These are phyloP conservation scores for Drosophila imparisetae DNA, from an alignment of 2,888 invertebrate genomes.

Conservation along the genomic window DNA sequence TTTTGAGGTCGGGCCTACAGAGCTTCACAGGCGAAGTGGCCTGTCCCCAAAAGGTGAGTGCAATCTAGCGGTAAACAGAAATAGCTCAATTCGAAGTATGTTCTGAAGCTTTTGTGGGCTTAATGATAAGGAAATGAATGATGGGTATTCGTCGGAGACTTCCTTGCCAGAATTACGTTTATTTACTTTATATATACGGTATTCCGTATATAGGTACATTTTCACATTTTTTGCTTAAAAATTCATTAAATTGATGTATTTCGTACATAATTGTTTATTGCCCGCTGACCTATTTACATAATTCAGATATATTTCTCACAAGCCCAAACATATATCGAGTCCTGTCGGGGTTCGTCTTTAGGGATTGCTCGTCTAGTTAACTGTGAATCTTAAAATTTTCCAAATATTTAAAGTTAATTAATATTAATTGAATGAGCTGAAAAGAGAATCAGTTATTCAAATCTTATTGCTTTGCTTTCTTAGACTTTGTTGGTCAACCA, in stretches of 20 bases:
- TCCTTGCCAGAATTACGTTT: background rate
- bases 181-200: background rate
- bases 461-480: accelerated
- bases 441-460: too few relatives aligned
- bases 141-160: constrained; percentile 16
- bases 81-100: constrained; percentile 59
- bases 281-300: background rate
- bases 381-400: too few relatives aligned
- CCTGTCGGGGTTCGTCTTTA: accelerated
- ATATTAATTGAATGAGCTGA: background rate
- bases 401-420: background rate
- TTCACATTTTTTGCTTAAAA: background rate
- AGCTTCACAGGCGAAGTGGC: constrained; percentile 12
- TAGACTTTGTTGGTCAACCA: background rate
- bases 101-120: constrained; percentile 41
- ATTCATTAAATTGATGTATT: background rate
- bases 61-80: constrained; percentile 63
- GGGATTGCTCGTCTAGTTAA: background rate
- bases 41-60: constrained; percentile 49
- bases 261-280: background rate
- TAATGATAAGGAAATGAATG: constrained; percentile 54
- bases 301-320: background rate
- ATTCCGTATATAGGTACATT: background rate
- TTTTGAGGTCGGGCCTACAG: constrained; percentile 61
- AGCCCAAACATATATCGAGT: background rate